Evolutionary conservation across 1,140 invertebrate genomes (phyloP), one percentile per base, ranked within the genome.

Genomic region (Venturia canescens): DNA sequence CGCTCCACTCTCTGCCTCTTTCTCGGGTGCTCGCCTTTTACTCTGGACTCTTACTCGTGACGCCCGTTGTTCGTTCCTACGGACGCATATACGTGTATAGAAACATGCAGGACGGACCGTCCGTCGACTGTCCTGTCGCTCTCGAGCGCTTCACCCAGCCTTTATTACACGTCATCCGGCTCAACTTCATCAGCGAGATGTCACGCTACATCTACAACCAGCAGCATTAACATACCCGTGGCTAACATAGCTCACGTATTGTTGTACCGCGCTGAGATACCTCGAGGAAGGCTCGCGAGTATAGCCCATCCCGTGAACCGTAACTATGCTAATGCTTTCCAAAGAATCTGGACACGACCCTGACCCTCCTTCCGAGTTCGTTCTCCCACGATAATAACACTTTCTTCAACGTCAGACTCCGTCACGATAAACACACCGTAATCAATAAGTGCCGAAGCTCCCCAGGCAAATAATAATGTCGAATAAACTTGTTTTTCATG

Each of bases 101-200:
- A 27, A 21, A 74, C 23, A 13, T 1, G 29, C 71, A 3, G n/a
- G 27, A 76, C 16, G 48, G 53, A 60, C 50, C 84, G 78, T 81
- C 80, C 78, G 80, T 72, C 85, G 66, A 71, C 31, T 80, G 77
- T 38, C 81, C 29, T 53, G 34, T 34, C 72, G 16, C 29, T 74
- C 72, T 80, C 75, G 80, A 74, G 72, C 82, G 82, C 83, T 79
- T 79, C 83, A 80, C 29, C 82, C 83, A 85, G 90, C 89, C 89
- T 90, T 91, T 91, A 90, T 91, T 91, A 91, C 90, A 88, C 87
- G 89, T 90, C 88, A 89, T 77, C 76, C 86, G 85, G 88, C 86
- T 91, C 90, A 90, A 90, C 89, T 91, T 90, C 89, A 89, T 91
- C 90, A 89, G 88, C 84, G 86, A 83, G 84, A 90, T 88, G 88